Conservation (phyloP, 2,888 invertebrate genomes). For the Hedya salicella region DNA sequence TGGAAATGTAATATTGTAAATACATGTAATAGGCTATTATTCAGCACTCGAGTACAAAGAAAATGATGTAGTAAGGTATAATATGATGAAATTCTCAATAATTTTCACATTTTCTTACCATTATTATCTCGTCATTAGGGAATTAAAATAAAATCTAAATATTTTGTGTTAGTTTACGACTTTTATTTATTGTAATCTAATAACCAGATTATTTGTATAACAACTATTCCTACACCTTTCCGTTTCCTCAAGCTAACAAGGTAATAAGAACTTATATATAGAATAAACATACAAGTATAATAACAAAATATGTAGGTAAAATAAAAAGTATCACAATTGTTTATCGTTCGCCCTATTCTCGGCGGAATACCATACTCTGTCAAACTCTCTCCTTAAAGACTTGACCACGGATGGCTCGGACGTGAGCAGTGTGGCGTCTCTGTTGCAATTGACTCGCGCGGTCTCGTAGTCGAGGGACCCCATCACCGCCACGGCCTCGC, state of each 20-base stretch:
- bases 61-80: conserved; percentile 55
- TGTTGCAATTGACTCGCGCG: conserved; percentile 57
- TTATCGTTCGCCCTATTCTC: conserved; percentile 22
- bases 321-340: neutral
- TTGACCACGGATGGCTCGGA: conserved; percentile 58
- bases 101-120: conserved; percentile 51
- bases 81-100: conserved; percentile 41
- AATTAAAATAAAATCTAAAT: conserved; percentile 74
- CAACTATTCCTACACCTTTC: neutral
- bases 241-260: neutral
- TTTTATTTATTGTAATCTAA: conserved; percentile 61
- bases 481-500: conserved; percentile 62
- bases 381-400: conserved; percentile 64
- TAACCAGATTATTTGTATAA: neutral
- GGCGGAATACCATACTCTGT: conserved; percentile 62
- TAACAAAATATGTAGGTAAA: conserved; percentile 25
- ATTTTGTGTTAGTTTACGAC: conserved; percentile 71
- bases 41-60: conserved; percentile 81
- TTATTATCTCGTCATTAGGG: conserved; percentile 62
- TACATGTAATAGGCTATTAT: conserved; percentile 56
- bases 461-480: conserved; percentile 66
- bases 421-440: conserved; percentile 63
- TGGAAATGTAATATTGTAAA: conserved; percentile 33
- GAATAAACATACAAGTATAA: neutral
- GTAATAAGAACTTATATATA: neutral